Percentiles rank a stretch among this genome's conserved stretches.
These are phyloP conservation scores for Teleiodes luculella DNA, from an alignment of 2,888 invertebrate genomes.

Conservation along the genomic window DNA sequence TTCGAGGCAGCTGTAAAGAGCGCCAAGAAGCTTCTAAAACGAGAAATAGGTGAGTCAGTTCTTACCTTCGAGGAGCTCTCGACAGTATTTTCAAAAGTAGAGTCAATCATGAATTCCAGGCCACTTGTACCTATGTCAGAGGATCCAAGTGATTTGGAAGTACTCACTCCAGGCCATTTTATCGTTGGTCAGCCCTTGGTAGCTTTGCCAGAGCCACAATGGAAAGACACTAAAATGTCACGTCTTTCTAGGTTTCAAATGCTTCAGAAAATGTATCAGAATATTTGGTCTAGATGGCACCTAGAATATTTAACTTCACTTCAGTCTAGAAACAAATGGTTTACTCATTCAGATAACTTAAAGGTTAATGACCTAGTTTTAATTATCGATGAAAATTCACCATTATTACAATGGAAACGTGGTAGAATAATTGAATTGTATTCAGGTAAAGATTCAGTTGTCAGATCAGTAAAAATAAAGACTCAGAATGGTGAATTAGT, in stretches of 20 bases:
- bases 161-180: conserved; percentile 19
- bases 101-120: conserved; percentile 15
- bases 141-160: conserved; percentile 33
- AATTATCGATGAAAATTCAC: not conserved
- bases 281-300: not conserved
- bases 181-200: conserved; percentile 18
- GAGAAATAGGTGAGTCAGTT: not conserved
- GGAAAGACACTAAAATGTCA: not conserved
- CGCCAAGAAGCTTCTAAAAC: conserved; percentile 6
- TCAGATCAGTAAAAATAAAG: not conserved
- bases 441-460: not conserved
- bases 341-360: not conserved
- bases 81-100: conserved; percentile 12
- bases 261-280: not conserved
- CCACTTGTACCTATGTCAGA: conserved; percentile 21
- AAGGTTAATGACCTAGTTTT: not conserved
- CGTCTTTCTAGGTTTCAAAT: not conserved
- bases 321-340: conserved; percentile 1
- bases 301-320: not conserved
- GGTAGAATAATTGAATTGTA: not conserved
- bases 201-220: conserved; percentile 1
- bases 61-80: conserved; percentile 12
- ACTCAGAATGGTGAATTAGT: not conserved
- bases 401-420: not conserved
- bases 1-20: conserved; percentile 18